Conservation (phyloP, 2,113 vertebrate genomes). For the Crotalus tigris region DNA sequence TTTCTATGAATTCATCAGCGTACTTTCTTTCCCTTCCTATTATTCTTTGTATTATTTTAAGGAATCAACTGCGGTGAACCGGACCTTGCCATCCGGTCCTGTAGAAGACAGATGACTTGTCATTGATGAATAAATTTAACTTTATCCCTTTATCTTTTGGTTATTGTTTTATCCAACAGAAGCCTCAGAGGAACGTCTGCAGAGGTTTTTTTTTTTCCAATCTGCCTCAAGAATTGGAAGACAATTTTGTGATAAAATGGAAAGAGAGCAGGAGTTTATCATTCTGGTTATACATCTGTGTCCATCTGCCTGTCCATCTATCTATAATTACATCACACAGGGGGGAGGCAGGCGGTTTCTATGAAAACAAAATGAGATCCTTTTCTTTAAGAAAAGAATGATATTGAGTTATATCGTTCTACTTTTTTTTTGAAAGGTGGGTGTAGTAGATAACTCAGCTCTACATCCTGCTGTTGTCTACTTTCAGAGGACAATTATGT, state of each 20-base stretch:
- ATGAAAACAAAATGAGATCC: neutral
- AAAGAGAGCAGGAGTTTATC: neutral
- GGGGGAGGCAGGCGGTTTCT: neutral
- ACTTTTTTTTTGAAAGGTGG: neutral
- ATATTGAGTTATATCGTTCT: neutral
- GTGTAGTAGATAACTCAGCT: neutral
- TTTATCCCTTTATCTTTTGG: neutral
- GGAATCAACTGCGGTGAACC: neutral
- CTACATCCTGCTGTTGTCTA: neutral
- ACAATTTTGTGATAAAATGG: neutral
- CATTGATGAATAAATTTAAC: neutral
- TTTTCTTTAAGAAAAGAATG: neutral
- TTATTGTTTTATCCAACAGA: neutral
- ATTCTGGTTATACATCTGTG: neutral
- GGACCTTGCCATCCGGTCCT: neutral
- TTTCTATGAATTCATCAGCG: rapidly evolving
- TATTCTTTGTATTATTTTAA: neutral
- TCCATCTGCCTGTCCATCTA: neutral
- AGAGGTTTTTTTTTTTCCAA: neutral
- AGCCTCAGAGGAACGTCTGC: too few relatives aligned
- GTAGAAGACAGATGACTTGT: neutral
- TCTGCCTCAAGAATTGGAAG: neutral
- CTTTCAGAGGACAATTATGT: neutral
- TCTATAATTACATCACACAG: neutral
- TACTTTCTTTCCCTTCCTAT: neutral